phyloP scores from a whole-genome alignment of 1,140 invertebrate species.

The Drosophila willistoni region DNA sequence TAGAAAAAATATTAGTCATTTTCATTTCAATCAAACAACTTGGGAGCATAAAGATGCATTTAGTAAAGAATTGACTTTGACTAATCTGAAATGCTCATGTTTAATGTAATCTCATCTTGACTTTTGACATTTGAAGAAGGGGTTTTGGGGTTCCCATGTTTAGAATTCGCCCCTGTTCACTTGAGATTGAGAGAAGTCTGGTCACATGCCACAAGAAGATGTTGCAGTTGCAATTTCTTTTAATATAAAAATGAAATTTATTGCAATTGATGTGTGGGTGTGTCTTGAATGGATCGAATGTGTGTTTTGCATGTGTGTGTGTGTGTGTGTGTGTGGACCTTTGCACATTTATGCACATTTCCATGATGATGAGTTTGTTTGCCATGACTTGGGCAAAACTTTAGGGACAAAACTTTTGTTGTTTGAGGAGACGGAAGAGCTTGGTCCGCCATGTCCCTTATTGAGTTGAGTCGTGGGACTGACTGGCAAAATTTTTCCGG shows the following conservation, averaged over 20 bases:
- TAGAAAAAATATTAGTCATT: too few relatives aligned
- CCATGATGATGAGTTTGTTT: slow-evolving; percentile 49
- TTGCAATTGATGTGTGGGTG: slow-evolving; percentile 19
- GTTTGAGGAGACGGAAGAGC: slow-evolving; percentile 24
- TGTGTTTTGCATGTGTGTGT: background rate
- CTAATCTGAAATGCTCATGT: too few relatives aligned
- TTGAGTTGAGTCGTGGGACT: slow-evolving; percentile 40
- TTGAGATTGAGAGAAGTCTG: background rate
- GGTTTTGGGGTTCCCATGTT: too few relatives aligned
- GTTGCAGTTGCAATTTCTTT: slow-evolving; percentile 40
- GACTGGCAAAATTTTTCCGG: slow-evolving; percentile 34
- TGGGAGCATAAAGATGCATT: too few relatives aligned
- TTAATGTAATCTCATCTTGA: too few relatives aligned
- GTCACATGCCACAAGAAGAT: slow-evolving; percentile 11
- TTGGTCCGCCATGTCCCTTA: slow-evolving; percentile 40
- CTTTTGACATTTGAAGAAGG: too few relatives aligned
- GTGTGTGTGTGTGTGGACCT: background rate
- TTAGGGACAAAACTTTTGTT: slow-evolving; percentile 16
- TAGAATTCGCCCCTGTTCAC: too few relatives aligned
- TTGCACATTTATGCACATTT: slow-evolving; percentile 48
- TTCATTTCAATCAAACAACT: too few relatives aligned
- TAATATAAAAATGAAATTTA: slow-evolving; percentile 14
- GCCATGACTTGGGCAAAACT: slow-evolving; percentile 23
- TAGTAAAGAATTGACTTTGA: too few relatives aligned
- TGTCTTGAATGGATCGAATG: background rate